phyloP scores from a whole-genome alignment of 2,113 vertebrate species.

The Etheostoma spectabile region DNA sequence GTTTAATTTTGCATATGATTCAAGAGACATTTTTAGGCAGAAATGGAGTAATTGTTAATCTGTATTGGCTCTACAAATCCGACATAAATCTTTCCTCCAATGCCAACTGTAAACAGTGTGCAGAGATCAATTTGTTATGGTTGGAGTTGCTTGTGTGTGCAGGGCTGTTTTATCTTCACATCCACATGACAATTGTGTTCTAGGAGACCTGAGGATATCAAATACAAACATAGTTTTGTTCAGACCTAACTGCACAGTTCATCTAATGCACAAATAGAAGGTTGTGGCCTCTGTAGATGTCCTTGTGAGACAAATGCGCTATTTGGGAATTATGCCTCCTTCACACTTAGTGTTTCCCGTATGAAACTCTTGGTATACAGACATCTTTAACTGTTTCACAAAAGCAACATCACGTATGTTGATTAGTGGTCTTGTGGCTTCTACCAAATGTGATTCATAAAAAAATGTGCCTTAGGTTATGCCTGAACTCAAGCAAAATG shows the following conservation, averaged over 20 bases:
- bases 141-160: conserved; percentile 21
- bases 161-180: conserved; percentile 37
- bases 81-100: neutral
- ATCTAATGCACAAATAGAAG: conserved; percentile 33
- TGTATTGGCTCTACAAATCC: neutral
- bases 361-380: neutral
- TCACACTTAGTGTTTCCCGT: neutral
- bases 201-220: conserved; percentile 34
- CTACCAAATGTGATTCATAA: neutral
- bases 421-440: neutral
- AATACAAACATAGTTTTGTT: conserved; percentile 53
- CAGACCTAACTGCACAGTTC: conserved; percentile 42
- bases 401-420: neutral
- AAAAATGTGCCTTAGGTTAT: neutral
- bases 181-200: conserved; percentile 61
- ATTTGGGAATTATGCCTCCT: neutral
- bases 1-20: neutral
- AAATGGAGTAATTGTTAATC: neutral
- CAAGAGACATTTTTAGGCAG: neutral
- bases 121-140: conserved; percentile 39
- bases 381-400: conserved; percentile 4
- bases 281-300: conserved; percentile 28
- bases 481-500: no score
- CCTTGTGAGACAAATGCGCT: neutral
- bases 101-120: conserved; percentile 10